Base-by-base conservation (phyloP, 2,888 invertebrate genomes). In the Deladenus siricidicola region DNA sequence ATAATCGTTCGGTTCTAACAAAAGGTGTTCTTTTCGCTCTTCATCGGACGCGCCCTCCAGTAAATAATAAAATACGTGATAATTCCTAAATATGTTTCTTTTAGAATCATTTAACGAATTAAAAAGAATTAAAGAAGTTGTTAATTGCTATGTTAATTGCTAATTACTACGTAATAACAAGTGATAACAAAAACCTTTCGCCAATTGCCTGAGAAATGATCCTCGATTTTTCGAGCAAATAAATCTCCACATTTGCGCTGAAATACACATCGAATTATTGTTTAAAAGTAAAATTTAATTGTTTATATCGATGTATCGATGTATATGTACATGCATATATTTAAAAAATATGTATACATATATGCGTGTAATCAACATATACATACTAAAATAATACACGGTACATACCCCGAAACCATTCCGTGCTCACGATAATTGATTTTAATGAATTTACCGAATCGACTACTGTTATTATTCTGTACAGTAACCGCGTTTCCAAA, bases 401-500 rank as follows among this genome's bases (percentile, higher is more conserved):
- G n/a, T n/a, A 54, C 68, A 82, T 80, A 86, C 86, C 93, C 93
- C 79, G 92, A 91, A 24, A 93, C 92, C 89, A 92, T 91, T 73
- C 94, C 93, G 86, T 93, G 93, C 83, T 92, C 92, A 80, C 90
- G 89, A 81, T 93, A 94, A 82, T 91, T 91, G 72, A 93, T 89
- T 85, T 93, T 92, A 72, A 94, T 92, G 81, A 93, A 94, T 82
- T 94, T 94, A 54, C 93, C 93, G 82, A 93, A 94, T 66, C 94
- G 85, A 83, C 91, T 91, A 55, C 91, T 91, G 81, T 94, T 94
- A 82, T 93, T 92, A 80, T 93, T 34, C 39, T 34, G 39, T 2
- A 92, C 89, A 34, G 93, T 94, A 83, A 92, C 93, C 0, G 94
- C 92, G 83, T 94, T 94, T n/a, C 94, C 94, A 81, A 94, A 94